phyloP scores from a whole-genome alignment of 2,113 vertebrate species.

The Aspiorhynchus laticeps region DNA sequence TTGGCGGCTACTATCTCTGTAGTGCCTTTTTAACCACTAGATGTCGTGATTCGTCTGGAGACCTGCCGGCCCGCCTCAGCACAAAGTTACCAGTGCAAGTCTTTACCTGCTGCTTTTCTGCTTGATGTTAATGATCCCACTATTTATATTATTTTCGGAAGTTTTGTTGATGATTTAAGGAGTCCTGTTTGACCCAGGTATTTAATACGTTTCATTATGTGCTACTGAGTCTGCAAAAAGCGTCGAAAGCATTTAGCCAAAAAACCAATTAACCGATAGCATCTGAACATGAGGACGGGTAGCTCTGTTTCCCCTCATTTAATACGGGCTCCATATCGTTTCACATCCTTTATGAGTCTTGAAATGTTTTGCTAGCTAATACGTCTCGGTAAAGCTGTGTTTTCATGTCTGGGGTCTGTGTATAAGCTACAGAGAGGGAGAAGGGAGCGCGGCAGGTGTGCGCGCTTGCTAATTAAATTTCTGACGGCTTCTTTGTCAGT shows the following conservation, averaged over 20 bases:
- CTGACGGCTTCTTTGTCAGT: constrained; percentile 47
- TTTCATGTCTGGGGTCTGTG: constrained; percentile 33
- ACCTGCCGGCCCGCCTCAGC: too few species aligned
- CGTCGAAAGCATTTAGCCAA: neutral
- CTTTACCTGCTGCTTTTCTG: neutral
- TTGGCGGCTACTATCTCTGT: neutral
- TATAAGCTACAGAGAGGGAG: constrained; percentile 8
- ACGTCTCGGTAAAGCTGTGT: constrained; percentile 10
- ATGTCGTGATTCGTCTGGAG: constrained; percentile 6
- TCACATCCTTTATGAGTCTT: neutral
- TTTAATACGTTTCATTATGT: neutral
- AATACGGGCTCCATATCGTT: neutral
- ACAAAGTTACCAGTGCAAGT: neutral
- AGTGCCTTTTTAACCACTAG: constrained; percentile 13
- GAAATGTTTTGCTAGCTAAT: neutral
- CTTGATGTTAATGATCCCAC: neutral
- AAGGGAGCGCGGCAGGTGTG: constrained; percentile 53
- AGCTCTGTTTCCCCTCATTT: neutral
- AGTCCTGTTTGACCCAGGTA: neutral
- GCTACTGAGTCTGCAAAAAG: neutral
- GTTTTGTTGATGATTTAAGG: neutral
- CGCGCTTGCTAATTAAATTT: constrained; percentile 52
- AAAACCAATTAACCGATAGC: constrained; percentile 13
- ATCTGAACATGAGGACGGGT: neutral
- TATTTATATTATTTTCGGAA: neutral